Conservation (phyloP, 2,797 vertebrate species). For the Propithecus deckenii region DNA sequence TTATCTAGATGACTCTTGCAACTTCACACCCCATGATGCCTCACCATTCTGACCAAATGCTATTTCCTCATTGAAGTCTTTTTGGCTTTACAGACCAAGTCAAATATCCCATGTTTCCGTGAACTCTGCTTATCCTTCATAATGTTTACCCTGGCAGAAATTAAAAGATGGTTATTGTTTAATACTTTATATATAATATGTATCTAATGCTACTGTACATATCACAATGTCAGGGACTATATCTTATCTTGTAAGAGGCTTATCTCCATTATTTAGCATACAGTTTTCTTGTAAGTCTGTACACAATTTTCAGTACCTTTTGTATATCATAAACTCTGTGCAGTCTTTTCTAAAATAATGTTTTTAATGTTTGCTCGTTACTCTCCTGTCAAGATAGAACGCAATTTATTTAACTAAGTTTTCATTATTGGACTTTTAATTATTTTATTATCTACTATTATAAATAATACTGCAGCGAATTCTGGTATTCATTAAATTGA, state of each 20-base stretch:
- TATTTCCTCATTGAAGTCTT: background rate
- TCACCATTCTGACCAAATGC: background rate
- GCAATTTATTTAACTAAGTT: background rate
- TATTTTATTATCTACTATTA: background rate
- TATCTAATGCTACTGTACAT: background rate
- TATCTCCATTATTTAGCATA: background rate
- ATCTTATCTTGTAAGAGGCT: background rate
- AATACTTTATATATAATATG: background rate
- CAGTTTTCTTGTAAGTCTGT: background rate
- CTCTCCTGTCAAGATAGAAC: background rate
- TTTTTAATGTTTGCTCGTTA: background rate
- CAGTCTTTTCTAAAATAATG: slow-evolving; percentile 21
- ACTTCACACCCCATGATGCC: background rate
- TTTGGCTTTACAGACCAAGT: background rate
- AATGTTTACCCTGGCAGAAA: background rate
- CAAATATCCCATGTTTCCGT: background rate
- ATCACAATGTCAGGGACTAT: background rate
- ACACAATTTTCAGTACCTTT: background rate
- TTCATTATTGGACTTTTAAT: background rate
- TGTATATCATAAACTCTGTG: background rate
- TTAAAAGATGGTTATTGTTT: background rate
- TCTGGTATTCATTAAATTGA: background rate
- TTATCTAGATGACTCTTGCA: background rate
- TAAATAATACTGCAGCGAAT: background rate
- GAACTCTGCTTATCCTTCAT: background rate